phyloP scores from a whole-genome alignment of 1,140 invertebrate genomes.

The Pogonomyrmex barbatus region DNA sequence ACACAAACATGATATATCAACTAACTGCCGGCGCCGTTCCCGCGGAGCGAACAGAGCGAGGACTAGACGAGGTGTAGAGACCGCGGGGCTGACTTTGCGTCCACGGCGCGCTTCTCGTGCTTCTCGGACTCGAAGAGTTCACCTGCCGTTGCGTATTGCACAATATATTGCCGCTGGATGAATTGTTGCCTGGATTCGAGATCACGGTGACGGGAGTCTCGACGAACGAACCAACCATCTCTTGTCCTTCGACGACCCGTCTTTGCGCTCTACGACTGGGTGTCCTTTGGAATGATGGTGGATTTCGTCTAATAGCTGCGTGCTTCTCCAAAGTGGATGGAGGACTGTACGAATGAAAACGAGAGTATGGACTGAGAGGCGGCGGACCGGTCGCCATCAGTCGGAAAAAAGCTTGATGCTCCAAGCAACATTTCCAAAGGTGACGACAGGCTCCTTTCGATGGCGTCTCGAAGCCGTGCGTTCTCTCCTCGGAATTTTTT shows the following conservation, averaged over 20 bases:
- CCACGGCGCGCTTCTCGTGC: conserved; percentile 94
- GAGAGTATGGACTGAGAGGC: conserved; percentile 86
- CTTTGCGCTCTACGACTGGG: conserved; percentile 94
- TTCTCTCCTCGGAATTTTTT: conserved; percentile 98
- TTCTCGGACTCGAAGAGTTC: conserved; percentile 85
- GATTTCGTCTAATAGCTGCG: conserved; percentile 87
- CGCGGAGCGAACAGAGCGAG: conserved; percentile 89
- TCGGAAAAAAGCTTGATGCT: conserved; percentile 99
- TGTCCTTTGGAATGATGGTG: conserved; percentile 95
- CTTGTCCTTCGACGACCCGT: conserved; percentile 90
- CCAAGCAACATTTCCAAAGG: conserved; percentile 99
- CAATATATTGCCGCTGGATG: conserved; percentile 63
- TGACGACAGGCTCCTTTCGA: conserved; percentile 98
- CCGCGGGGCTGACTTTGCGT: conserved; percentile 89
- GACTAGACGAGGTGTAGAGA: conserved; percentile 90
- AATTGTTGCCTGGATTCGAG: conserved; percentile 55
- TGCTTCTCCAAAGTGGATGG: conserved; percentile 87
- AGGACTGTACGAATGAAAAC: conserved; percentile 89
- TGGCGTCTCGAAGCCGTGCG: conserved; percentile 98
- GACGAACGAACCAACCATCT: conserved; percentile 84
- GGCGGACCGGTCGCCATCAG: conserved; percentile 88
- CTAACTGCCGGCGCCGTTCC: conserved; percentile 84
- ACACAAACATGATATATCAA: conserved; percentile 31
- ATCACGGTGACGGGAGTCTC: conserved; percentile 77
- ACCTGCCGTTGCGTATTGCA: conserved; percentile 77